Base-by-base conservation (phyloP, 2,888 invertebrate genomes). In the Suillia variegata region DNA sequence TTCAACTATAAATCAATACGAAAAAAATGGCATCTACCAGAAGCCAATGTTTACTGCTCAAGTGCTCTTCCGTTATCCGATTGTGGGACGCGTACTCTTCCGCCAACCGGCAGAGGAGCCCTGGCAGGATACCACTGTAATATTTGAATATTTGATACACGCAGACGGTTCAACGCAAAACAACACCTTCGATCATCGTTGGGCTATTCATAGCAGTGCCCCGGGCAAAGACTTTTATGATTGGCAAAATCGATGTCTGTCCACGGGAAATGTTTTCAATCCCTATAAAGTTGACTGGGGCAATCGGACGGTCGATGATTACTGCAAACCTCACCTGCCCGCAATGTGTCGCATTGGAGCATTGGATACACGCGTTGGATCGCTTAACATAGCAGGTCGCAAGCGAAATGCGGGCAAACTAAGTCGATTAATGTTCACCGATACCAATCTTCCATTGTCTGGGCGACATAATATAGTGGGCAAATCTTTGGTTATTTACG, bases 181-280 rank as follows among this genome's bases (percentile, higher is more conserved):
- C 78, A 89, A 89, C 78, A 89, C 91, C 0, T 84, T 84, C 47
- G 85, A 85, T 12, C 93, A 93, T 79, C 87, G 92, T 65, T 96
- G 96, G 95, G 90, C 91, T 12, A 85, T 96, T 17, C 93, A 95
- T 77, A 88, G 88, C 59, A 83, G 86, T 65, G 85, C 91, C 0
- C 92, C 94, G 0, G 94, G 93, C 17, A 87, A 87, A 62, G 96
- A 96, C 82, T 96, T 90, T 81, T 94, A 94, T 80, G 93, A 94
- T 81, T 96, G 95, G 96, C 90, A 91, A 24, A 88, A 85, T 47
- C 84, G 96, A 34, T 95, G 96, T 77, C 82, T 93, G 10, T 93
- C 93, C 67, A 87, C 93, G 0, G 94, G 93, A 4, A 77, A 75
- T 1, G 83, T 88, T n/a, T 92, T 85, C 76, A 92, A 96, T 82